These are phyloP conservation scores for Drosophila gunungcola DNA, from an alignment of 1,140 invertebrate genomes.

Conservation along the genomic window DNA sequence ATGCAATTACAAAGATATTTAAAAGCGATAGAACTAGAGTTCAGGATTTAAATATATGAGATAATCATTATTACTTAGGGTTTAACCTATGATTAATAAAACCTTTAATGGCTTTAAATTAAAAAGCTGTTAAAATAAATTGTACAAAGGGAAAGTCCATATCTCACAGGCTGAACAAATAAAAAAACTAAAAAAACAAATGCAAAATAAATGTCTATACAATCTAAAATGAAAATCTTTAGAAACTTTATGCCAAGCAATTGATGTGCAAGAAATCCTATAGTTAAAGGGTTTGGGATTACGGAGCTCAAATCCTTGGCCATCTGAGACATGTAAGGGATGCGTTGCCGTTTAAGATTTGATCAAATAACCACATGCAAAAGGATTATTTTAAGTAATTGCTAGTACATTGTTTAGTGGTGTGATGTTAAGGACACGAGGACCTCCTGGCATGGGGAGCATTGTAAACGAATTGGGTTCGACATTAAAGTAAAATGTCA, in stretches of 20 bases:
- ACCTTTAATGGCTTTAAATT: too few species aligned
- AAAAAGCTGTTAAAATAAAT: too few species aligned
- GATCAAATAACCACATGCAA: slow-evolving; percentile 69
- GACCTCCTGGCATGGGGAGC: slow-evolving; percentile 1
- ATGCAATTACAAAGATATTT: too few species aligned
- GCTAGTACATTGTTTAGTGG: slow-evolving; percentile 60
- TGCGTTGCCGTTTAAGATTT: slow-evolving; percentile 59
- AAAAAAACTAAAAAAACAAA: slow-evolving; percentile 17
- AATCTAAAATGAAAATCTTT: slow-evolving; percentile 78
- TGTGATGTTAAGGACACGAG: slow-evolving; percentile 26
- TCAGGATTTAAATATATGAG: too few species aligned
- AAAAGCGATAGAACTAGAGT: too few species aligned
- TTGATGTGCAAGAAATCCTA: slow-evolving; percentile 32
- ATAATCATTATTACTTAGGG: too few species aligned
- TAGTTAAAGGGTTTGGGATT: slow-evolving; percentile 62
- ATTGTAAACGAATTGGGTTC: slow-evolving; percentile 22
- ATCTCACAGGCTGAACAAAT: neutral
- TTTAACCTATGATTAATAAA: too few species aligned
- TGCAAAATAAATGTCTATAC: slow-evolving; percentile 33
- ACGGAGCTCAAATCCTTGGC: slow-evolving; percentile 22
- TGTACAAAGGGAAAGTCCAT: neutral
- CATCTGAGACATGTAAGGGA: slow-evolving; percentile 40
- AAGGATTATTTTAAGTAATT: slow-evolving; percentile 84
- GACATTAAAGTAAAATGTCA: slow-evolving; percentile 55
- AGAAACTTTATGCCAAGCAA: slow-evolving; percentile 27